Conservation (phyloP, 2,888 invertebrate genomes). For the Papilio elwesi region DNA sequence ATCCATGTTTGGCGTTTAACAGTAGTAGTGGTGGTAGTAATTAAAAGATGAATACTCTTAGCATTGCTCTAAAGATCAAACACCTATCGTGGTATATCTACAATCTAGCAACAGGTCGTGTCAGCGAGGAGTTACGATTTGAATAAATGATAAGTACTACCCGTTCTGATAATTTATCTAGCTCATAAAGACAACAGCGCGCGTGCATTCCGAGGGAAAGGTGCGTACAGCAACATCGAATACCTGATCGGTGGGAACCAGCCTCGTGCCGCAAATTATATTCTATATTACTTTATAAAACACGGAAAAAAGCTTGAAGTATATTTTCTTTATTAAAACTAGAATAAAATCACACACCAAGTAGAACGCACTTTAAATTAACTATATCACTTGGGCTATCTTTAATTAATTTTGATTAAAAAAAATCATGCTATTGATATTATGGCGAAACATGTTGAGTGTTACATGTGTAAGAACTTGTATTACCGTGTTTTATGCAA, state of each 20-base stretch:
- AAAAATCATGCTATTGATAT: no score
- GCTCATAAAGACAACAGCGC: slow-evolving; percentile 40
- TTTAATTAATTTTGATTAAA: no score
- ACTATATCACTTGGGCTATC: no score
- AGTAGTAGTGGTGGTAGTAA: no score
- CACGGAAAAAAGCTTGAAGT: background rate
- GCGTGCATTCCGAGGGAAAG: slow-evolving; percentile 49
- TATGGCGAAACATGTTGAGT: no score
- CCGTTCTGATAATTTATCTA: slow-evolving; percentile 37
- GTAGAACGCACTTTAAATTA: no score
- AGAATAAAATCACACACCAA: no score
- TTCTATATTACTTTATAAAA: slow-evolving; percentile 18
- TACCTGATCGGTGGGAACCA: slow-evolving; percentile 47
- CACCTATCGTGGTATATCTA: slow-evolving; percentile 2
- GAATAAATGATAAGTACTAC: slow-evolving; percentile 23
- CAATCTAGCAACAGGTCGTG: slow-evolving; percentile 9
- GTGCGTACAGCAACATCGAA: slow-evolving; percentile 47
- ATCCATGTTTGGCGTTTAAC: no score
- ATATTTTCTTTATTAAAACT: no score
- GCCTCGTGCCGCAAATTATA: slow-evolving; percentile 46
- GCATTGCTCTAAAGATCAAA: background rate
- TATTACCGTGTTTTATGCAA: no score
- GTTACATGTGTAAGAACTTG: no score
- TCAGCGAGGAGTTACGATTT: slow-evolving; percentile 29
- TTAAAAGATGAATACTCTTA: background rate